Conservation (phyloP, 2,113 vertebrate genomes). For the Noctilio leporinus region DNA sequence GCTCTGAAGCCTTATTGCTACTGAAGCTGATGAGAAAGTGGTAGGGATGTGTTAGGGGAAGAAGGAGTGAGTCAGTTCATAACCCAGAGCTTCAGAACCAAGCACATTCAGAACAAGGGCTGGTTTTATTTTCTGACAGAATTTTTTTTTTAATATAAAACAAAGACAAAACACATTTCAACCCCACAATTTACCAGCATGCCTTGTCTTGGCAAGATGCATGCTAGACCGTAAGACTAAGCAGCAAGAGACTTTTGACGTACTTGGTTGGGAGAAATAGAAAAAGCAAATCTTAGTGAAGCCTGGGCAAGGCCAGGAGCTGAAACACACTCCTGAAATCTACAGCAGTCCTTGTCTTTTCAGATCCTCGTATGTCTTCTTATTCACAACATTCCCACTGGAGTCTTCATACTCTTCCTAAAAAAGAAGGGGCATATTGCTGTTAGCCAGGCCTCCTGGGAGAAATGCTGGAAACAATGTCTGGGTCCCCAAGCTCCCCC, state of each 20-base stretch:
- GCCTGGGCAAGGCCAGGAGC: background rate
- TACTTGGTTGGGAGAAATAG: conserved; percentile 61
- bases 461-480: background rate
- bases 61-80: background rate
- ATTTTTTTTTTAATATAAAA: conserved; percentile 73
- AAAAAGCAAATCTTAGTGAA: conserved; percentile 51
- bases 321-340: background rate
- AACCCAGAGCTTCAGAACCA: conserved; percentile 2
- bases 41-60: background rate
- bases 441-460: background rate
- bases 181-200: conserved; percentile 45
- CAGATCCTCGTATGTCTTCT: conserved; percentile 98
- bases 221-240: conserved; percentile 63
- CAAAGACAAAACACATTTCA: conserved; percentile 62
- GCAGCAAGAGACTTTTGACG: conserved; percentile 63
- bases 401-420: conserved; percentile 99
- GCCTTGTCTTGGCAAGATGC: conserved; percentile 63
- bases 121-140: conserved; percentile 70
- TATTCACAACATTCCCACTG: conserved; percentile 97
- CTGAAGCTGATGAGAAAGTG: background rate
- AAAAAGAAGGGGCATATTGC: background rate
- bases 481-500: background rate
- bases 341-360: conserved; percentile 96
- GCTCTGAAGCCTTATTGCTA: background rate
- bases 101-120: conserved; percentile 14